Evolutionary conservation across 2,888 invertebrate genomes (phyloP).

Genomic region (Cheilosia urbana): DNA sequence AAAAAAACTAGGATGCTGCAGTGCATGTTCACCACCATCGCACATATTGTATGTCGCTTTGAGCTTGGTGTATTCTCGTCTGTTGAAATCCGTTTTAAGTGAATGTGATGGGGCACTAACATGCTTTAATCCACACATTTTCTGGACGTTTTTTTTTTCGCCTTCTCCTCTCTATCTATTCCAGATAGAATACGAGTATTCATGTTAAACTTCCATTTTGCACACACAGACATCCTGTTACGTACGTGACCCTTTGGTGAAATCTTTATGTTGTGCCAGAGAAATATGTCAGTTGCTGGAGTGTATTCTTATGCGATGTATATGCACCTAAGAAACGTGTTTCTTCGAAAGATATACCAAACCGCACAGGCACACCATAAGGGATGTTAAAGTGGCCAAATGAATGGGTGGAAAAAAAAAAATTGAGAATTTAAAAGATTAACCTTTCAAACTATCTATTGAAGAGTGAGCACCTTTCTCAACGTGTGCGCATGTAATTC

Average conservation of each 20-base stretch:
- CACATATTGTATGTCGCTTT: slow-evolving; percentile 60
- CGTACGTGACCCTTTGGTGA: slow-evolving; percentile 72
- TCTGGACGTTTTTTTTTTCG: slow-evolving; percentile 9
- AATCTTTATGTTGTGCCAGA: slow-evolving; percentile 59
- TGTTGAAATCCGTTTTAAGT: slow-evolving; percentile 68
- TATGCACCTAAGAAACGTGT: slow-evolving; percentile 65
- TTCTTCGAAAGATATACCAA: slow-evolving; percentile 50
- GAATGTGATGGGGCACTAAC: slow-evolving; percentile 68
- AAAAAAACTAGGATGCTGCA: slow-evolving; percentile 44
- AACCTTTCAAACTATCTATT: slow-evolving; percentile 73
- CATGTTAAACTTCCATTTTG: slow-evolving; percentile 65
- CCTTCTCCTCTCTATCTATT: neutral
- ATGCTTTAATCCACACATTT: slow-evolving; percentile 69
- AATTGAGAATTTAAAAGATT: slow-evolving; percentile 63
- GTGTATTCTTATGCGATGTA: slow-evolving; percentile 32
- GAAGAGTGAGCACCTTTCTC: slow-evolving; percentile 53
- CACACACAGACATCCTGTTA: slow-evolving; percentile 67
- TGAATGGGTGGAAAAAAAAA: neutral
- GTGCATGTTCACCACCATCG: slow-evolving; percentile 56
- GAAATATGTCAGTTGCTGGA: slow-evolving; percentile 69
- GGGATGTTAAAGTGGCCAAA: slow-evolving; percentile 66
- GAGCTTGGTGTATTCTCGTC: slow-evolving; percentile 42
- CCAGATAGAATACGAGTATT: slow-evolving; percentile 1
- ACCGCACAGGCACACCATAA: slow-evolving; percentile 52
- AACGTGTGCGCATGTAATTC: slow-evolving; percentile 65